These are phyloP conservation scores for Cheilosia scutellata DNA, from an alignment of 2,888 invertebrate genomes.

Conservation along the genomic window DNA sequence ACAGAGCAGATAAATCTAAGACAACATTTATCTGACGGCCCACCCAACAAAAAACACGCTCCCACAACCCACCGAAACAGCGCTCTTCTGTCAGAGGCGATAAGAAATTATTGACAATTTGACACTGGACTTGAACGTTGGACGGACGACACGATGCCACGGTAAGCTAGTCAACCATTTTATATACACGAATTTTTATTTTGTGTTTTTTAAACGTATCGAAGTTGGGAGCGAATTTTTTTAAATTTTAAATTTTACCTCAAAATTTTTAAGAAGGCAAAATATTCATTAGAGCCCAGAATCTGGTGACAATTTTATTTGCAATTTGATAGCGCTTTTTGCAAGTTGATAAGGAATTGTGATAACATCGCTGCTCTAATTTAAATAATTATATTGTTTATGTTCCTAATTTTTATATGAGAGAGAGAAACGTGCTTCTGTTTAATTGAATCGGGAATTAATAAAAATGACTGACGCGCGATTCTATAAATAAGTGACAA, in stretches of 20 bases:
- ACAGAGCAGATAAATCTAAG: constrained; percentile 37
- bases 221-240: not conserved
- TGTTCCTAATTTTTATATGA: constrained; percentile 1
- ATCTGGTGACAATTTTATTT: constrained; percentile 54
- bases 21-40: constrained; percentile 34
- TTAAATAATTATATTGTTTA: not conserved
- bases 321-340: constrained; percentile 44
- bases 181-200: constrained; percentile 4
- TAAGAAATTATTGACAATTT: constrained; percentile 57
- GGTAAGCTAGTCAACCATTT: constrained; percentile 2
- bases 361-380: constrained; percentile 43
- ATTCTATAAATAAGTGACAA: constrained; percentile 51
- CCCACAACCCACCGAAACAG: not conserved
- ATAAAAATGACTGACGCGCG: constrained; percentile 14
- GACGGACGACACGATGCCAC: not conserved
- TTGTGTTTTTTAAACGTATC: constrained; percentile 23
- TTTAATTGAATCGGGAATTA: constrained; percentile 27
- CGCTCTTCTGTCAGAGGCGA: constrained; percentile 7
- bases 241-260: not conserved
- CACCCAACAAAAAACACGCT: constrained; percentile 17
- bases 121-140: constrained; percentile 66
- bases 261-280: constrained; percentile 1
- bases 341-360: constrained; percentile 45
- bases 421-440: not conserved
- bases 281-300: constrained; percentile 38